Evolutionary conservation across 2,113 vertebrate species (phyloP), one percentile per base, ranked within the genome.

Genomic region (Barnardius zonarius): DNA sequence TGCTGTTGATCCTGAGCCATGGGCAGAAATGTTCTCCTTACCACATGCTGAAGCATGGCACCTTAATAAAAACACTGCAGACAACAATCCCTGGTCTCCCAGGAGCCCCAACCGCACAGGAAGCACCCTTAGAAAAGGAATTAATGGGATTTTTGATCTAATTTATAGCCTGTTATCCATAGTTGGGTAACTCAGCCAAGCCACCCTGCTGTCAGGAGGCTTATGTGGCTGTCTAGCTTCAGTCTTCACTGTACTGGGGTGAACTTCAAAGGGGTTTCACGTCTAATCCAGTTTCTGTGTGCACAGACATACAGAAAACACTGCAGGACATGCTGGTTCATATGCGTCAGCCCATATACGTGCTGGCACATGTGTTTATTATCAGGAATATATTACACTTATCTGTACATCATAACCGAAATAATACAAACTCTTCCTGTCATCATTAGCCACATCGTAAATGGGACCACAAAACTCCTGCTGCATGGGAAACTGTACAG

Each of bases 311-410:
- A 25, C 30, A 69, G 41, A 88, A 90, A 68, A 77, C 27, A 44
- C 39, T 0, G 15, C 43, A 61, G 70, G 28, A 69, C 86, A 27
- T 48, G 37, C 81, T 73, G 92, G 92, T 97, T 97, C 33, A 64
- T 97, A 95, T 96, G 98, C 95, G 33, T 93, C 96, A 59, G 92
- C 92, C 93, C 77, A 43, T 74, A 76, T 39, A 51, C 54, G 94
- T 63, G 30, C 97, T 95, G 96, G 85, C 78, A 41, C 93, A 67
- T 23, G 86, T 92, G 80, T 96, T 96, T 97, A 96, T 97, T 87
- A 95, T 91, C 94, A 97, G 97, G 97, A 97, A 96, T 97, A 96
- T 96, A 97, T 95, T 96, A 97, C 94, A 96, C 67, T 90, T 76
- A 97, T 96, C 96, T 95, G 86, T 93, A 97, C 97, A 97, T 95